phyloP scores from a whole-genome alignment of 92 coral and sea anemone genomes.

The Ricordea florida region DNA sequence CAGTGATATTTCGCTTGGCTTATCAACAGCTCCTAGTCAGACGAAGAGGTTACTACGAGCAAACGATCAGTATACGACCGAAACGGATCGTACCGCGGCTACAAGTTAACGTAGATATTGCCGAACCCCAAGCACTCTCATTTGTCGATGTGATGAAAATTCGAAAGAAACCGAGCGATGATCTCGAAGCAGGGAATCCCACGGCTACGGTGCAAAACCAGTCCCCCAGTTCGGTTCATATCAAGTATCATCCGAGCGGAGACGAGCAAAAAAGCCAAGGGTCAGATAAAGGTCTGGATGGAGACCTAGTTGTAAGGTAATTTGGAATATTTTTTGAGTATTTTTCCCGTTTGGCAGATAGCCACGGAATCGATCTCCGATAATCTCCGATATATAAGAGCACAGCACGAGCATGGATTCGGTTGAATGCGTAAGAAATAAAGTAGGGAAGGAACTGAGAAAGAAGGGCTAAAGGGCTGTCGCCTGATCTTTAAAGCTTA shows the following conservation, averaged over 20 bases:
- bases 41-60: constrained; percentile 39
- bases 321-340: background rate
- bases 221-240: constrained; percentile 14
- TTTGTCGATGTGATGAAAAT: constrained; percentile 48
- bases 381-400: no score
- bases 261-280: constrained; percentile 45
- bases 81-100: constrained; percentile 32
- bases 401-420: no score
- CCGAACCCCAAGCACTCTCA: constrained; percentile 30
- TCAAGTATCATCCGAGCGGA: constrained; percentile 28
- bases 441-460: no score
- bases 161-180: constrained; percentile 41
- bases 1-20: constrained; percentile 21
- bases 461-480: no score
- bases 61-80: constrained; percentile 43
- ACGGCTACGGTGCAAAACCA: background rate
- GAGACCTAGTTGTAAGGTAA: constrained; percentile 49
- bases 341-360: background rate
- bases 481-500: no score
- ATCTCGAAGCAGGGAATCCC: constrained; percentile 13
- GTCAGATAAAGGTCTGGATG: constrained; percentile 18
- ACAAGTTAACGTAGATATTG: constrained; percentile 14
- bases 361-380: no score
- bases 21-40: constrained; percentile 55
- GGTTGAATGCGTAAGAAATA: no score